Percentiles rank a stretch among this genome's conserved stretches.
These are phyloP conservation scores for Lethenteron reissneri DNA, from an alignment of 2,113 vertebrate species.

Conservation along the genomic window DNA sequence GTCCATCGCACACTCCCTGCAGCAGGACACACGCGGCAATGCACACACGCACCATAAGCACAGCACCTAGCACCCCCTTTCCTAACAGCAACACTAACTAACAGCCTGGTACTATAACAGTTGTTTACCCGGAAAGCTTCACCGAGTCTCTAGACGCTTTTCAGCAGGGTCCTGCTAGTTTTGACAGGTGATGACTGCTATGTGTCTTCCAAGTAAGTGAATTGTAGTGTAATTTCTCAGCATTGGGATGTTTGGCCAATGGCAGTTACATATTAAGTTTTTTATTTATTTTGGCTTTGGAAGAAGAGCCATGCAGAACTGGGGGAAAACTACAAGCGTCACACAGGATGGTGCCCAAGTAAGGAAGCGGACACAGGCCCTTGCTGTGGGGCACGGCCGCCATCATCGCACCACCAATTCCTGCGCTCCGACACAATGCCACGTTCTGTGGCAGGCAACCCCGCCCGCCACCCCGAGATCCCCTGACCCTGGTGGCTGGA, in stretches of 20 bases:
- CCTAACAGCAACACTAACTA: neutral
- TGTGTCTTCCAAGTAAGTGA: neutral
- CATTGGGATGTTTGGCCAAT: no score
- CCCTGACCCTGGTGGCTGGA: neutral
- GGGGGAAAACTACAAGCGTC: no score
- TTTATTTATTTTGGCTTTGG: neutral
- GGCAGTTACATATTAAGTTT: neutral
- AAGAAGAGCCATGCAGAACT: neutral
- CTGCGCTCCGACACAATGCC: neutral
- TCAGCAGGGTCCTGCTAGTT: neutral
- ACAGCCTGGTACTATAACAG: neutral
- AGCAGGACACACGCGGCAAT: conserved; percentile 68
- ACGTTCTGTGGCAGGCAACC: neutral
- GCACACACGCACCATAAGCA: conserved; percentile 16
- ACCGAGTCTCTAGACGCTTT: neutral
- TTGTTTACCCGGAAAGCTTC: neutral
- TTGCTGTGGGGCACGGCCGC: neutral
- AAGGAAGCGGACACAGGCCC: neutral
- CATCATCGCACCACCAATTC: neutral
- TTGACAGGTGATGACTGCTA: neutral
- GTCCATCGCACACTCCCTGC: conserved; percentile 85
- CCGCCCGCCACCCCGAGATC: neutral
- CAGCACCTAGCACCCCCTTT: neutral
- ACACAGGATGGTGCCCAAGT: no score
- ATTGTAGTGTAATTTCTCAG: no score